Base-by-base conservation (phyloP, 1,140 invertebrate genomes). In the Papilio aristodemus region DNA sequence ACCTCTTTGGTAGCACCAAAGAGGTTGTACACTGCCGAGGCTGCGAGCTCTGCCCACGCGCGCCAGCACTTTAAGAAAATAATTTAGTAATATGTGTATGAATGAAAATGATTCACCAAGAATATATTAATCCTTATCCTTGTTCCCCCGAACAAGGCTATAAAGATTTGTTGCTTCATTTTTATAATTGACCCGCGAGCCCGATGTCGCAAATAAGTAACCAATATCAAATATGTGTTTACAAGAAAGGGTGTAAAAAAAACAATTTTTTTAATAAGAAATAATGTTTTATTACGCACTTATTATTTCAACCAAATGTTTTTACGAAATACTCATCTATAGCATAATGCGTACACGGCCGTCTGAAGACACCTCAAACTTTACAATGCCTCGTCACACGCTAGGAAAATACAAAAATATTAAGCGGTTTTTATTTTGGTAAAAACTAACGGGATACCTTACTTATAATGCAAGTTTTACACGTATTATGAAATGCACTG, bases 201-300 rank as follows among this genome's bases (percentile, higher is more conserved):
- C n/a, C n/a, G n/a, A n/a, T n/a, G n/a, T n/a, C n/a, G n/a, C n/a
- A n/a, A n/a, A n/a, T n/a, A n/a, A n/a, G n/a, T n/a, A n/a, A n/a
- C n/a, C n/a, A n/a, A n/a, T n/a, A n/a, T n/a, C n/a, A n/a, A n/a
- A n/a, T n/a, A n/a, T n/a, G n/a, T n/a, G n/a, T n/a, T n/a, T n/a
- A n/a, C n/a, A n/a, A n/a, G 0, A 27, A 41, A 69, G 63, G 70
- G 63, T 58, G 39, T 62, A 71, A 79, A 82, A 77, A 79, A 79
- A 83, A 86, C 68, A 46, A 38, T 63, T 41, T 14, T 17, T 83
- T 84, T 83, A 82, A 81, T 89, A 90, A 85, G 85, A 89, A 90
- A 89, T 88, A 86, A 83, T 91, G 89, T 91, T 91, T 91, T 91
- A 91, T 91, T 91, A 90, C 89, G 87, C 89, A 91, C 87, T 91